Evolutionary conservation across 2,113 vertebrate genomes (phyloP), one percentile per base, ranked within the genome.

Genomic region (Sinocyclocheilus grahami): DNA sequence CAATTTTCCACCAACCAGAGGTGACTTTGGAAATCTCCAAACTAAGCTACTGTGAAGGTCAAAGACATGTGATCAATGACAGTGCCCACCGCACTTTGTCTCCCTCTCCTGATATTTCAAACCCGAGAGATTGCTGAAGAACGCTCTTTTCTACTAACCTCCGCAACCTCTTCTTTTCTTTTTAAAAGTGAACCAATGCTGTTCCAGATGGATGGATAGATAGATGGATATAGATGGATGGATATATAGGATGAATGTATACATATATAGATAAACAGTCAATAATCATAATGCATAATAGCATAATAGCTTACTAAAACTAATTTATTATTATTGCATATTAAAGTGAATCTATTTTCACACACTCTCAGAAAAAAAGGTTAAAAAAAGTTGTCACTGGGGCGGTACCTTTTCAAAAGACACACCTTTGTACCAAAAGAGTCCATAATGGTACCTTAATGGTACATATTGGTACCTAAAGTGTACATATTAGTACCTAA

Each of bases 51-150:
- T 77, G 60, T 85, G 83, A 85, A 89, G 88, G 88, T 89, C 83
- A 83, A 89, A 87, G 39, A 53, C 83, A 81, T 82, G 79, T 86
- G 85, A 74, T 39, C 81, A 51, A 71, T 85, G 86, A 78, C 86
- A 87, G 84, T 87, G 78, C 82, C 85, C 78, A 84, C 78, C 77
- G 78, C 86, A 85, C 46, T 62, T 87, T 87, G 71, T 85, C 78
- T 85, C 83, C 71, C 86, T 65, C 88, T 83, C 78, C 80, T 89
- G 88, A 87, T 85, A 85, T 89, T 87, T 89, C 86, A 89, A 85
- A 85, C 82, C 88, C 0, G 55, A 87, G 84, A 89, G 86, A 87
- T 82, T 85, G 85, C 88, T 81, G 77, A 82, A 84, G 78, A 69
- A 53, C 7, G 87, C 82, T 82, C 14, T 67, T 85, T 81, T 82